These are phyloP conservation scores for Drosophila nigrodunni DNA, from an alignment of 1,140 invertebrate species.

Conservation along the genomic window DNA sequence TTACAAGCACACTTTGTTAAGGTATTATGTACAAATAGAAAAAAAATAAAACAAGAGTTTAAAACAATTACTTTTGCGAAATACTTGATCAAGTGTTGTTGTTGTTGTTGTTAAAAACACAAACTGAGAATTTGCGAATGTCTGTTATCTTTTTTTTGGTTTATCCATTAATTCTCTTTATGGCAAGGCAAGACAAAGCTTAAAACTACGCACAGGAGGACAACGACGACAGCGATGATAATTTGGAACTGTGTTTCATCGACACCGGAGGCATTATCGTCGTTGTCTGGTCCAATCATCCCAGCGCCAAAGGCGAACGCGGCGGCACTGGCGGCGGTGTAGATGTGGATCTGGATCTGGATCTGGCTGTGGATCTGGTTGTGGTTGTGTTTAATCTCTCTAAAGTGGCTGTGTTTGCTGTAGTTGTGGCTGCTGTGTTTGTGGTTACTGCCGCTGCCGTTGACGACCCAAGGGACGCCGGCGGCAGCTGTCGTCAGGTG, in stretches of 20 bases:
- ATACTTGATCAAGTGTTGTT: slow-evolving; percentile 18
- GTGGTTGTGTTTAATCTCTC: slow-evolving; percentile 44
- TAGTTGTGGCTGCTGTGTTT: slow-evolving; percentile 23
- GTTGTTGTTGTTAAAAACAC: slow-evolving; percentile 3
- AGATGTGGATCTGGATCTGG: slow-evolving; percentile 33
- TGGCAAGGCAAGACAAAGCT: slow-evolving; percentile 52
- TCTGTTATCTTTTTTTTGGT: slow-evolving; percentile 20
- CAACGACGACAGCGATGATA: slow-evolving; percentile 16
- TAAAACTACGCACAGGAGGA: slow-evolving; percentile 50
- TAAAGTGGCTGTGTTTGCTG: slow-evolving; percentile 24
- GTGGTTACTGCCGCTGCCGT: slow-evolving; percentile 24
- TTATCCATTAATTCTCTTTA: slow-evolving; percentile 21
- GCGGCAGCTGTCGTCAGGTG: slow-evolving; percentile 77
- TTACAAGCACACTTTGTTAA: slow-evolving; percentile 51
- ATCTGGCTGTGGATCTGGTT: slow-evolving; percentile 12
- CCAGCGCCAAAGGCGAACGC: slow-evolving; percentile 67
- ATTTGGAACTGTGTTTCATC: slow-evolving; percentile 22
- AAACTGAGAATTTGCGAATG: slow-evolving; percentile 27
- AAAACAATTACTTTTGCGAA: slow-evolving; percentile 24
- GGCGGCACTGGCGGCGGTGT: slow-evolving; percentile 74
- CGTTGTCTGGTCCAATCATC: slow-evolving; percentile 65
- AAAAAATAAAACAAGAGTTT: background rate
- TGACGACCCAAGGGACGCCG: slow-evolving; percentile 34
- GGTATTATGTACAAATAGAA: slow-evolving; percentile 37
- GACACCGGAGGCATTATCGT: slow-evolving; percentile 27